Conservation (phyloP, 1,140 invertebrate species). For the Parapsyche elsis region DNA sequence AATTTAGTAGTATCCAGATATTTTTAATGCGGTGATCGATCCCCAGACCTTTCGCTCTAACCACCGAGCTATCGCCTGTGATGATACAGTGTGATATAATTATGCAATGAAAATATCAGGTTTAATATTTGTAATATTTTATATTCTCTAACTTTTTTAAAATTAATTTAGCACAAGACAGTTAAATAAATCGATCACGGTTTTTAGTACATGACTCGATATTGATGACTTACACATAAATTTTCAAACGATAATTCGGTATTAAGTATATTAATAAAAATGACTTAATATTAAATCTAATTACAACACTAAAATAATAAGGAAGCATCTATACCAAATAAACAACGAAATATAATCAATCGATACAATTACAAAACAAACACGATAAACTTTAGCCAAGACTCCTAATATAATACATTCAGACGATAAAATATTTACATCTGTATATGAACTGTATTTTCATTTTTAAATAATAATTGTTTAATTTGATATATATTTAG, state of each 20-base stretch:
- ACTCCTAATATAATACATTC: neutral
- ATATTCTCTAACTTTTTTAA: slow-evolving; percentile 12
- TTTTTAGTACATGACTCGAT: slow-evolving; percentile 50
- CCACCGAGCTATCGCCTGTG: no score
- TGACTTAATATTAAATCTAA: neutral
- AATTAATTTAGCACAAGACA: slow-evolving; percentile 49
- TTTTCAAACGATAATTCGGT: slow-evolving; percentile 40
- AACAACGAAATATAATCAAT: neutral
- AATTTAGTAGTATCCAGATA: no score
- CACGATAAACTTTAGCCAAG: neutral
- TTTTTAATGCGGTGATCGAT: no score
- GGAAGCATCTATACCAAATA: neutral
- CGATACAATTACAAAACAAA: slow-evolving; percentile 14
- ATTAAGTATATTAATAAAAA: slow-evolving; percentile 10
- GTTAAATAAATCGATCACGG: slow-evolving; percentile 46
- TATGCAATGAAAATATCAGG: no score
- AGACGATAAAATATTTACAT: slow-evolving; percentile 34
- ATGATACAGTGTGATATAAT: no score
- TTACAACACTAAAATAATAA: neutral
- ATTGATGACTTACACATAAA: slow-evolving; percentile 14
- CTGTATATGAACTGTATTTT: neutral
- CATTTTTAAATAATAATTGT: neutral
- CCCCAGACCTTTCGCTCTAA: no score
- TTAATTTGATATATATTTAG: no score
- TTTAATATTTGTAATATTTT: no score